These are phyloP conservation scores for Adoxophyes honmai DNA, from an alignment of 1,140 invertebrate genomes.

Conservation along the genomic window DNA sequence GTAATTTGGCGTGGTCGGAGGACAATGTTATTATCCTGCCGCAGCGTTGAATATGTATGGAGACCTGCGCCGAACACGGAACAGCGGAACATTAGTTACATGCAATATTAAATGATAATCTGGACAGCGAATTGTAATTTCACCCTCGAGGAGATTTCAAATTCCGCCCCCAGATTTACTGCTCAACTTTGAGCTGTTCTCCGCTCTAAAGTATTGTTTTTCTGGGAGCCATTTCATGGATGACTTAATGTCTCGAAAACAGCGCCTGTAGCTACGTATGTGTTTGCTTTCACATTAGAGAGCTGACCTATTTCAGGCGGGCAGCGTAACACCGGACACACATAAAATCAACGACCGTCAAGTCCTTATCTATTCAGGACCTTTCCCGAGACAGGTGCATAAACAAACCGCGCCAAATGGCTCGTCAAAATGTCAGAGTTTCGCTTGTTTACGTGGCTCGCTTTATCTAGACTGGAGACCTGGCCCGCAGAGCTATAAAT, in stretches of 20 bases:
- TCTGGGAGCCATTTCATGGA: constrained; percentile 1
- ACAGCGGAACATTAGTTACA: constrained; percentile 2
- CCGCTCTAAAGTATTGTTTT: too few species aligned
- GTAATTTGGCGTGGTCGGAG: background rate
- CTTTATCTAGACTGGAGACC: too few species aligned
- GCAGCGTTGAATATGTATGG: constrained; percentile 15
- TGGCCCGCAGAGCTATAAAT: too few species aligned
- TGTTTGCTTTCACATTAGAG: background rate
- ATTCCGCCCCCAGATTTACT: background rate
- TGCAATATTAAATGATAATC: constrained; percentile 16
- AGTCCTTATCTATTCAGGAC: constrained; percentile 6
- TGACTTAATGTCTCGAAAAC: constrained; percentile 1
- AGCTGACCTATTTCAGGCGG: constrained; percentile 9
- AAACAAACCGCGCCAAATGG: constrained; percentile 6
- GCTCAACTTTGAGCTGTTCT: too few species aligned
- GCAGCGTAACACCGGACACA: background rate
- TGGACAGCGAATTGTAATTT: background rate
- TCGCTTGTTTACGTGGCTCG: too few species aligned
- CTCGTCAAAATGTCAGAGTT: background rate
- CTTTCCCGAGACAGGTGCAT: background rate
- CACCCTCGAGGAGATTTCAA: background rate
- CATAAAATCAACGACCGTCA: constrained; percentile 11
- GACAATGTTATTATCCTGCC: constrained; percentile 12
- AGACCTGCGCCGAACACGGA: constrained; percentile 7
- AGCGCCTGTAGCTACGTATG: background rate